These are phyloP conservation scores for Arge pagana DNA, from an alignment of 2,888 invertebrate species.

Conservation along the genomic window DNA sequence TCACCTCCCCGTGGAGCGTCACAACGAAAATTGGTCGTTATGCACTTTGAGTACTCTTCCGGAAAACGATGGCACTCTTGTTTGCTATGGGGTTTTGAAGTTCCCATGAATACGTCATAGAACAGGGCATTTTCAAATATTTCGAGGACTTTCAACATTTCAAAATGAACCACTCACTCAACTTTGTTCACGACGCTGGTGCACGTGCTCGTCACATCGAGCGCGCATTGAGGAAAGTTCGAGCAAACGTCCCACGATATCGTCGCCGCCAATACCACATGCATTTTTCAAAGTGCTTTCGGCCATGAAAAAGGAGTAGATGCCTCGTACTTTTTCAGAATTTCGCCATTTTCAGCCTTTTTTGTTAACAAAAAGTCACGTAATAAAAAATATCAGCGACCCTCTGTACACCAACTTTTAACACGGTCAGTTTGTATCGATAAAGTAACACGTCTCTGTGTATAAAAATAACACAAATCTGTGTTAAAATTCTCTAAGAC, in stretches of 20 bases:
- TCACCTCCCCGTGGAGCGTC: slow-evolving; percentile 23
- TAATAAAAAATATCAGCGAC: slow-evolving; percentile 33
- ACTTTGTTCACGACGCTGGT: slow-evolving; percentile 26
- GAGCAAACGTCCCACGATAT: slow-evolving; percentile 34
- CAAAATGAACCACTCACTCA: slow-evolving; percentile 26
- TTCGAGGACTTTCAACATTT: slow-evolving; percentile 22
- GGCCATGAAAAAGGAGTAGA: slow-evolving; percentile 24
- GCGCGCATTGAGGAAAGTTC: too few relatives aligned
- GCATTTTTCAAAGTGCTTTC: slow-evolving; percentile 18
- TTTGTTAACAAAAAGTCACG: slow-evolving; percentile 31
- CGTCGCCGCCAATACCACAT: slow-evolving; percentile 42
- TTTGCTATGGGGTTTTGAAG: slow-evolving; percentile 27
- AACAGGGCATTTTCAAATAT: too few relatives aligned
- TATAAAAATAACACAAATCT: too few relatives aligned
- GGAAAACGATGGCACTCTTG: slow-evolving; percentile 24
- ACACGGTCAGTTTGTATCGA: too few relatives aligned
- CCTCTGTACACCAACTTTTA: too few relatives aligned
- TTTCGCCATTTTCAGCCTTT: background rate
- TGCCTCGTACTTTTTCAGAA: too few relatives aligned
- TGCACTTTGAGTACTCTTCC: slow-evolving; percentile 29
- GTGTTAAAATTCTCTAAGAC: too few relatives aligned
- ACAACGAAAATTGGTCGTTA: slow-evolving; percentile 19
- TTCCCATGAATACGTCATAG: background rate
- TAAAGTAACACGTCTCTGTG: too few relatives aligned
- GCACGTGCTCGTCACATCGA: too few relatives aligned